phyloP scores from a whole-genome alignment of 2,113 vertebrate species.

The Seriola rivoliana region DNA sequence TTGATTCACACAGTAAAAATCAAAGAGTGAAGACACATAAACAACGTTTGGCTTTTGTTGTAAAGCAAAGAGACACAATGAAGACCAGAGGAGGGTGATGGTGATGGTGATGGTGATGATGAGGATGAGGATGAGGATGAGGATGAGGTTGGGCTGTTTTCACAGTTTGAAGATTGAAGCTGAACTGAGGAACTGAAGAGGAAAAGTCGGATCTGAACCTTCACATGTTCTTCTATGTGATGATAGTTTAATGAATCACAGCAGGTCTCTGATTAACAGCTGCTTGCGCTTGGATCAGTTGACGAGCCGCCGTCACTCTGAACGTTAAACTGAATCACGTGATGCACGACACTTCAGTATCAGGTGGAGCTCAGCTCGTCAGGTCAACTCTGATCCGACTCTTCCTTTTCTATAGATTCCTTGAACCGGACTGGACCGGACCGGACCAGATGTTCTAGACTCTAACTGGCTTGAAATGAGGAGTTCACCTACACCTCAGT shows the following conservation, averaged over 20 bases:
- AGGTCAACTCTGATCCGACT: conserved; percentile 19
- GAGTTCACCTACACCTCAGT: not conserved
- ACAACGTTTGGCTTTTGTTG: conserved; percentile 52
- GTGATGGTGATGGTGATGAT: conserved; percentile 29
- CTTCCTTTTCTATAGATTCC: conserved; percentile 18
- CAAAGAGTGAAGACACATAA: conserved; percentile 41
- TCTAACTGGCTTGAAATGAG: conserved; percentile 24
- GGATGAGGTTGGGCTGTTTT: conserved; percentile 72
- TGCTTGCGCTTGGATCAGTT: no score
- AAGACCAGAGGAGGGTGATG: conserved; percentile 18
- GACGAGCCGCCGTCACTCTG: no score
- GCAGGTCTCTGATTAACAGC: no score
- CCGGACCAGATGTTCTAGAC: not conserved
- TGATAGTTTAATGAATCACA: no score
- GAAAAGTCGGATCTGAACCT: conserved; percentile 30
- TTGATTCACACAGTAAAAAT: conserved; percentile 60
- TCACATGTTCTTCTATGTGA: no score
- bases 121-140: no score
- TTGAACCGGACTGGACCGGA: not conserved
- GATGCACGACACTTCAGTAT: no score
- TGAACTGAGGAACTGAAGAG: conserved; percentile 14
- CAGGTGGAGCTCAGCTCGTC: not conserved
- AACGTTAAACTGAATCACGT: no score
- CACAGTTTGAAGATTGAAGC: conserved; percentile 66
- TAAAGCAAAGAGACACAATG: conserved; percentile 31